Evolutionary conservation across 2,888 invertebrate genomes (phyloP).

Genomic region (Ennomos erosarius): DNA sequence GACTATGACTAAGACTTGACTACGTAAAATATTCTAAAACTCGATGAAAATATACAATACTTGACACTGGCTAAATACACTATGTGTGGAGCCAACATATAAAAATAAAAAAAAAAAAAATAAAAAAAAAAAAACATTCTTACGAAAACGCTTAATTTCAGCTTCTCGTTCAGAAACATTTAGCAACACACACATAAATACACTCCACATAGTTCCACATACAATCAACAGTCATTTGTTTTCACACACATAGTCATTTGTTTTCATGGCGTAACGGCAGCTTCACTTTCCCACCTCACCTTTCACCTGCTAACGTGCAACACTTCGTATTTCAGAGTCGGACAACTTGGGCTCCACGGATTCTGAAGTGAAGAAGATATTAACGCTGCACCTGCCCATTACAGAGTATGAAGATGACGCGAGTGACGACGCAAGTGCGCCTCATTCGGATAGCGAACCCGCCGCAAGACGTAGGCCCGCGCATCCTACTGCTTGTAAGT

Average conservation of each 20-base stretch:
- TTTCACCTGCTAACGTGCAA: conserved; percentile 20
- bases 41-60: too few species aligned
- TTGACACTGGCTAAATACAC: too few species aligned
- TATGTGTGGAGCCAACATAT: too few species aligned
- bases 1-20: too few species aligned
- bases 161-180: neutral
- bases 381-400: conserved; percentile 96
- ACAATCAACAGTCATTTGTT: conserved; percentile 26
- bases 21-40: too few species aligned
- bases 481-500: conserved; percentile 74
- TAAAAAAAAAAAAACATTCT: too few species aligned
- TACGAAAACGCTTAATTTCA: neutral
- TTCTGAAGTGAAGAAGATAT: conserved; percentile 97
- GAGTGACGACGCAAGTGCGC: conserved; percentile 85
- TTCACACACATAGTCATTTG: conserved; percentile 28
- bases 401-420: conserved; percentile 97
- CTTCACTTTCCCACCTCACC: conserved; percentile 41
- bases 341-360: conserved; percentile 98
- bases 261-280: conserved; percentile 46
- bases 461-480: conserved; percentile 68
- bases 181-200: neutral
- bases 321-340: conserved; percentile 88
- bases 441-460: conserved; percentile 82
- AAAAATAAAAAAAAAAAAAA: too few species aligned
- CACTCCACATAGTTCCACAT: neutral